These are phyloP conservation scores for Eupleurogrammus muticus DNA, from an alignment of 2,797 vertebrate species.

Conservation along the genomic window DNA sequence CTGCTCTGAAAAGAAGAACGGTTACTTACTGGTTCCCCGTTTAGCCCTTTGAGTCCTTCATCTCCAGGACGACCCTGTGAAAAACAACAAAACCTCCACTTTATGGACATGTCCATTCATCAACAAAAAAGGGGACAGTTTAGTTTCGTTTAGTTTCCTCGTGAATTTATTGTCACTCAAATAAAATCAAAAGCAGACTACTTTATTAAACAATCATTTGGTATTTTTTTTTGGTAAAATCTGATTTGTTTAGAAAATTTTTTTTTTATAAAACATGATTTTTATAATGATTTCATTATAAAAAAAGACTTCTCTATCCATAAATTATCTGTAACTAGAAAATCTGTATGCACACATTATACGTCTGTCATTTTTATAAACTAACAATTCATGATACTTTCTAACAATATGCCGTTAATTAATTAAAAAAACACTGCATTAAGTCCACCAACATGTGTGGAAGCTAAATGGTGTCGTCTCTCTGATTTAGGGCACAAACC, in stretches of 20 bases:
- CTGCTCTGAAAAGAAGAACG: not conserved
- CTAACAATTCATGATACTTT: not conserved
- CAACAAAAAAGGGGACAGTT: not conserved
- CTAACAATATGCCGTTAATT: not conserved
- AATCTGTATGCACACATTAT: too few species aligned
- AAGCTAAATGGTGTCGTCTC: not conserved
- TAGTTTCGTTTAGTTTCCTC: not conserved
- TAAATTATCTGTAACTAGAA: too few species aligned
- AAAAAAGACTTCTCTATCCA: too few species aligned
- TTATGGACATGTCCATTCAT: not conserved
- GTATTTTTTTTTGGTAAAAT: too few species aligned
- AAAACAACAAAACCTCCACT: constrained; percentile 11
- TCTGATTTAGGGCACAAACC: not conserved
- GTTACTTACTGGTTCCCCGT: constrained; percentile 84
- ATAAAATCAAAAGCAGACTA: too few species aligned
- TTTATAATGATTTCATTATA: too few species aligned
- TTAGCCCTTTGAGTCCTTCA: constrained; percentile 85
- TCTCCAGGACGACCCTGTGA: constrained; percentile 87
- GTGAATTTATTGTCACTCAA: too few species aligned
- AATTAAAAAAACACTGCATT: not conserved
- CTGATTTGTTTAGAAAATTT: too few species aligned
- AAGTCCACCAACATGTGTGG: not conserved
- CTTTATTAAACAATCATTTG: too few species aligned
- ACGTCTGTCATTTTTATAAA: too few species aligned
- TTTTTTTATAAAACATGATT: too few species aligned